Conservation (phyloP, 2,888 invertebrate genomes). For the Lampropteryx suffumata region DNA sequence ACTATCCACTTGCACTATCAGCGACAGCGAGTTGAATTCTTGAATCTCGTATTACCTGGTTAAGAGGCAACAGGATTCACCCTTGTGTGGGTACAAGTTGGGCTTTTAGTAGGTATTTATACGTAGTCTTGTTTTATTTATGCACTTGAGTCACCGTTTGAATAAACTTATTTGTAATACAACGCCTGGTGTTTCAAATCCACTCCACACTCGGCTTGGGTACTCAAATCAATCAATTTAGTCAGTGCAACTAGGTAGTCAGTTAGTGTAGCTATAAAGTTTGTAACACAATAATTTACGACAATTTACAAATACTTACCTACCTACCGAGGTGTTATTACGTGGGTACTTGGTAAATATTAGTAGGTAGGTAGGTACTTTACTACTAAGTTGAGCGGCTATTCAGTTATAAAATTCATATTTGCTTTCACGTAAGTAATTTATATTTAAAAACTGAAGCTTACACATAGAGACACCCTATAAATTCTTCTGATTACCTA, state of each 20-base stretch:
- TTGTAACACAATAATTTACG: slow-evolving; percentile 11
- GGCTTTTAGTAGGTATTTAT: no score
- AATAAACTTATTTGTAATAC: slow-evolving; percentile 7
- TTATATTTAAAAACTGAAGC: neutral
- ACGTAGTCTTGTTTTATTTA: neutral
- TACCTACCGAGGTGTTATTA: neutral
- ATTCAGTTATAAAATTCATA: slow-evolving; percentile 1
- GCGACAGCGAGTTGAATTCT: neutral
- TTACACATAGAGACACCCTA: slow-evolving; percentile 1
- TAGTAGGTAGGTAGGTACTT: neutral
- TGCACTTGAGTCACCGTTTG: slow-evolving; percentile 2
- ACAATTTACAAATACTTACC: slow-evolving; percentile 10
- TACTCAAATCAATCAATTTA: neutral
- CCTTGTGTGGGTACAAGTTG: no score
- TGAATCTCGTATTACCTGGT: no score
- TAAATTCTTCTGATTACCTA: slow-evolving; percentile 20
- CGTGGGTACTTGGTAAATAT: neutral
- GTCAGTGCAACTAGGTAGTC: neutral
- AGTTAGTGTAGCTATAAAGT: slow-evolving; percentile 7
- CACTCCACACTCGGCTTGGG: neutral
- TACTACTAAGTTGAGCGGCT: neutral
- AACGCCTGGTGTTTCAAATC: slow-evolving; percentile 4
- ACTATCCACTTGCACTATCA: neutral
- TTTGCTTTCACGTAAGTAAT: no score
- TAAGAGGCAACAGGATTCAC: no score